Evolutionary conservation across 2,113 vertebrate genomes (phyloP), one percentile per base, ranked within the genome.

Genomic region (Trichechus manatus): DNA sequence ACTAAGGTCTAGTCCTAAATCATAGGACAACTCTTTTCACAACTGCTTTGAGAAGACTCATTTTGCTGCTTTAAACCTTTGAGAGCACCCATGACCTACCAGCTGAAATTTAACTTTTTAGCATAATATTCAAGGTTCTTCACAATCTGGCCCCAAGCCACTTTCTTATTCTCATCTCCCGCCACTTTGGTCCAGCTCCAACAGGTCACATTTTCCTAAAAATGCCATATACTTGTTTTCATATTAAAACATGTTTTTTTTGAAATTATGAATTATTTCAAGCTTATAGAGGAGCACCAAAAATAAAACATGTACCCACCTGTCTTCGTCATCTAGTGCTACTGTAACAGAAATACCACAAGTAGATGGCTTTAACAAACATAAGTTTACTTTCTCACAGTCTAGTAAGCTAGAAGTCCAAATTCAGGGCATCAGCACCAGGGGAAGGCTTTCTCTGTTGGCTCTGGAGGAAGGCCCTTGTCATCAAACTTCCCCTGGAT

Each of bases 181-280:
- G 47, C 33, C 31, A 74, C 81, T 86, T 59, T 89, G 39, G 50
- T 80, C 63, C 68, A 39, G 44, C 36, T 83, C 44, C 42, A 86
- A 63, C 42, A 93, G 72, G n/a, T 80, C 23, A 85, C 17, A 74
- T 33, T 93, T 93, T 23, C 63, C 91, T 47, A 13, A 17, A 89
- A 96, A 53, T 80, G 53, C 25, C 70, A 87, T 15, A 27, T 64
- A 88, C 85, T 77, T 94, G 36, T 89, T 88, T 95, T 84, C 61
- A 59, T 25, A 80, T 53, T 78, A 68, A 59, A 42, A 83, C 4
- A 88, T 20, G 3, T 59, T 59, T 29, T 47, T 47, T 47, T 47
- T 7, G 47, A 47, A 47, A 47, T 47, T 47, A 39, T 39, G 25
- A 86, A 63, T 75, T 78, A 89, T 79, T 83, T 39, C 61, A 89